These are phyloP conservation scores for Acrocephalus arundinaceus DNA, from an alignment of 2,113 vertebrate genomes.

Conservation along the genomic window DNA sequence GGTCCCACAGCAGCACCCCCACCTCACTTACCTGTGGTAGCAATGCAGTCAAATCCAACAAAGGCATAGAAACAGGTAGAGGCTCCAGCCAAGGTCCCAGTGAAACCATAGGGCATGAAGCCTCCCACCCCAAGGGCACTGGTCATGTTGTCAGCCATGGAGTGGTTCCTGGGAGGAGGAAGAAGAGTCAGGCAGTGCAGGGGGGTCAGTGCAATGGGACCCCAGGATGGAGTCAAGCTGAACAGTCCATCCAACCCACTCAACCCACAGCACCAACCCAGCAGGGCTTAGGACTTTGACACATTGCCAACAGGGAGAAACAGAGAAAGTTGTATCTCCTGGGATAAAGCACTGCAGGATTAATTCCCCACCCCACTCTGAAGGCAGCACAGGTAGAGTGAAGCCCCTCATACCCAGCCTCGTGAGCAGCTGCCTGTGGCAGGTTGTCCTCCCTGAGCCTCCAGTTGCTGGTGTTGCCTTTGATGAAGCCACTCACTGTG, in stretches of 20 bases:
- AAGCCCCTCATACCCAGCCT: conserved; percentile 12
- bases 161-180: conserved; percentile 71
- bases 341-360: not conserved
- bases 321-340: not conserved
- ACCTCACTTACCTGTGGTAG: conserved; percentile 75
- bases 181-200: not conserved
- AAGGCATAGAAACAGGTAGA: conserved; percentile 89
- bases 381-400: fast-evolving
- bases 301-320: not conserved
- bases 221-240: not conserved
- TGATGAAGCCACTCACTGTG: conserved; percentile 81
- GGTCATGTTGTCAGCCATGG: conserved; percentile 59
- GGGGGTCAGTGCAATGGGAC: not conserved
- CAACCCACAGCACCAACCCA: not conserved
- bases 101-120: conserved; percentile 84
- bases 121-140: conserved; percentile 77
- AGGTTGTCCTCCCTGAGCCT: conserved; percentile 70
- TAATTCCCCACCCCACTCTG: not conserved
- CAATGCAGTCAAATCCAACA: conserved; percentile 89
- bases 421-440: not conserved
- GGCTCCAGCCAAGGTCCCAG: conserved; percentile 83
- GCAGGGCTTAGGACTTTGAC: not conserved
- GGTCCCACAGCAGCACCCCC: not conserved
- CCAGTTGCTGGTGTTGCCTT: conserved; percentile 82
- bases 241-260: not conserved